Conservation (phyloP, 1,140 invertebrate genomes). For the Odontomachus brunneus region DNA sequence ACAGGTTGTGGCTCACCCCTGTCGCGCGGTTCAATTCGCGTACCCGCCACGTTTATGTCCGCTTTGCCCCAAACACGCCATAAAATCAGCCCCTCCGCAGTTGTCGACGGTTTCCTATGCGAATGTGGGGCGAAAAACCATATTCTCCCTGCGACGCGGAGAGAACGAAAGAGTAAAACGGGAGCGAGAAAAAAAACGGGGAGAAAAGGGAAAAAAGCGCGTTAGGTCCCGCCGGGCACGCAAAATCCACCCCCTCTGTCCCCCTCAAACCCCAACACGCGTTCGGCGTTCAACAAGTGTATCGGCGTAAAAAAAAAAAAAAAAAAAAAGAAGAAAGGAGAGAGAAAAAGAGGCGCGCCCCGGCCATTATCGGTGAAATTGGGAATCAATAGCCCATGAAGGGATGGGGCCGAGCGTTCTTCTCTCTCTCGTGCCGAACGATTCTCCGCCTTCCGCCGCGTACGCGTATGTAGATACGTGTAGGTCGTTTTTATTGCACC, state of each 20-base stretch:
- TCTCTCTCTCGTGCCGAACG: constrained; percentile 61
- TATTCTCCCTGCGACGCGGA: constrained; percentile 70
- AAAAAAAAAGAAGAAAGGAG: constrained; percentile 45
- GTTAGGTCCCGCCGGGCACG: constrained; percentile 74
- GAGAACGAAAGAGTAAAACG: constrained; percentile 56
- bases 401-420: constrained; percentile 66
- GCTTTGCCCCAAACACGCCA: constrained; percentile 77
- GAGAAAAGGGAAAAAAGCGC: constrained; percentile 72
- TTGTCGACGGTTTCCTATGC: constrained; percentile 77
- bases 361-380: constrained; percentile 83
- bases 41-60: constrained; percentile 76
- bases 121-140: constrained; percentile 79
- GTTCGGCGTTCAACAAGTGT: constrained; percentile 84
- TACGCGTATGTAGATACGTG: constrained; percentile 25
- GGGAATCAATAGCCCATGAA: constrained; percentile 84
- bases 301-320: constrained; percentile 79
- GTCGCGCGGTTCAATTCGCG: constrained; percentile 65
- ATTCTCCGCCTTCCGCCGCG: constrained; percentile 62
- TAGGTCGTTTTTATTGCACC: constrained; percentile 41
- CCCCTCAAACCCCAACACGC: constrained; percentile 45
- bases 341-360: constrained; percentile 67
- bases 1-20: constrained; percentile 61
- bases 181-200: constrained; percentile 67
- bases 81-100: constrained; percentile 77
- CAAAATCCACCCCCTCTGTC: constrained; percentile 72